Conservation (phyloP, 2,113 vertebrate genomes). For the Lonchura striata region DNA sequence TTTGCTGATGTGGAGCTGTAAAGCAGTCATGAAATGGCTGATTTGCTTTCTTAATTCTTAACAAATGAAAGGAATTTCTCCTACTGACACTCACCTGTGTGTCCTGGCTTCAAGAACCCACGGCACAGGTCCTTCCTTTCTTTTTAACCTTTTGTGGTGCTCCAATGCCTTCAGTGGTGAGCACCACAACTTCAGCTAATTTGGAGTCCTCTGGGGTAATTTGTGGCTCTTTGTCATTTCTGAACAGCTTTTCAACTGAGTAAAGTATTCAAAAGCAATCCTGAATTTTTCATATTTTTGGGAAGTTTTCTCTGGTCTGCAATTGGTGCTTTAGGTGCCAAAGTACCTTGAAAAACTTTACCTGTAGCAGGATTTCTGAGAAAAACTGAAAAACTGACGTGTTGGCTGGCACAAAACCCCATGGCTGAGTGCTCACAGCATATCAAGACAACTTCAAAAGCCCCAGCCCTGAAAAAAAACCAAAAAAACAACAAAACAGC, state of each 20-base stretch:
- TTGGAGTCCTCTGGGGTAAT: not conserved
- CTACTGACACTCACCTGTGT: not conserved
- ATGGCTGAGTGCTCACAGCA: not conserved
- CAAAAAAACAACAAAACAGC: not conserved
- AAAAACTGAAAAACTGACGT: not conserved
- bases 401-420: not conserved
- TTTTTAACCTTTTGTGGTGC: not conserved
- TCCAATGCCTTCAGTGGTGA: not conserved
- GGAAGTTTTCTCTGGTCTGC: not conserved
- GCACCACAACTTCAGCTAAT: not conserved
- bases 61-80: not conserved
- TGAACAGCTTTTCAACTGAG: not conserved
- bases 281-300: not conserved
- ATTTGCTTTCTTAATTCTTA: not conserved
- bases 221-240: not conserved
- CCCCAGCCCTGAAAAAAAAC: not conserved
- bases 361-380: not conserved
- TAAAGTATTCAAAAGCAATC: not conserved
- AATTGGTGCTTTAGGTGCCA: not conserved
- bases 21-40: not conserved
- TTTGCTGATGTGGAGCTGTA: not conserved
- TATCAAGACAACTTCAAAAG: not conserved
- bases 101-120: not conserved
- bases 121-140: not conserved
- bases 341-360: not conserved